A percentile compares a stretch with the other conserved stretches of the same genome.
phyloP scores from a whole-genome alignment of 92 coral and sea anemone species.

The Epizoanthus illoricatus region DNA sequence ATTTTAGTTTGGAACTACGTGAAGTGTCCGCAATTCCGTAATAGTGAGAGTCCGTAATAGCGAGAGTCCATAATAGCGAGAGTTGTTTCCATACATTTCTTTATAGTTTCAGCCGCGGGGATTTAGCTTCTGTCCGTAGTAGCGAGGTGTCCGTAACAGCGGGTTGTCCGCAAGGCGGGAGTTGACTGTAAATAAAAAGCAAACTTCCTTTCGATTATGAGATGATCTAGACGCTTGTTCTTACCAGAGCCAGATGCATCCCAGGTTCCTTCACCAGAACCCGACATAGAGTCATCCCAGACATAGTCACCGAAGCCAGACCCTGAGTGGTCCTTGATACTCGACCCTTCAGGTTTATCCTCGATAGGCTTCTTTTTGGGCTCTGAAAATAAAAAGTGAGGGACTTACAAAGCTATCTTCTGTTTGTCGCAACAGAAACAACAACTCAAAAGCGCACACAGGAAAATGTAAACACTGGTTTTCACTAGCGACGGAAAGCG shows the following conservation, averaged over 20 bases:
- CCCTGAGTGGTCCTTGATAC: constrained; percentile 33
- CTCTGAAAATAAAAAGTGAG: background rate
- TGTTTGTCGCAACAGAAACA: constrained; percentile 4
- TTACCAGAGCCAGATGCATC: constrained; percentile 39
- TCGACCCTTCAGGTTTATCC: constrained; percentile 25
- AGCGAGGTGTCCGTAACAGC: too few relatives aligned
- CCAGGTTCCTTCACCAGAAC: constrained; percentile 36
- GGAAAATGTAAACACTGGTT: background rate
- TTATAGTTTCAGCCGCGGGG: too few relatives aligned
- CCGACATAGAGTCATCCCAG: constrained; percentile 36
- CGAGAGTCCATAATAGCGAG: too few relatives aligned
- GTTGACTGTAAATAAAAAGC: background rate
- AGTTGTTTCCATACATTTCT: too few relatives aligned
- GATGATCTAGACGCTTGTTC: background rate
- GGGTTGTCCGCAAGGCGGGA: too few relatives aligned
- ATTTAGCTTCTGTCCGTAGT: too few relatives aligned
- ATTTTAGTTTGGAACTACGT: too few relatives aligned
- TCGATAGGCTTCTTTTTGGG: constrained; percentile 6
- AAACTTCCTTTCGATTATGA: background rate
- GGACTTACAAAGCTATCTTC: background rate
- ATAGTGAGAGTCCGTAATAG: too few relatives aligned
- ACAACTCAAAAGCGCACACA: background rate
- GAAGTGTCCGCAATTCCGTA: too few relatives aligned
- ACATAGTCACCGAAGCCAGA: constrained; percentile 26
- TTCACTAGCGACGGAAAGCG: too few relatives aligned